Percentiles rank a stretch among this genome's conserved stretches.
Evolutionary conservation across 2,797 vertebrate species (phyloP).

Genomic region (Pangasius djambal): DNA sequence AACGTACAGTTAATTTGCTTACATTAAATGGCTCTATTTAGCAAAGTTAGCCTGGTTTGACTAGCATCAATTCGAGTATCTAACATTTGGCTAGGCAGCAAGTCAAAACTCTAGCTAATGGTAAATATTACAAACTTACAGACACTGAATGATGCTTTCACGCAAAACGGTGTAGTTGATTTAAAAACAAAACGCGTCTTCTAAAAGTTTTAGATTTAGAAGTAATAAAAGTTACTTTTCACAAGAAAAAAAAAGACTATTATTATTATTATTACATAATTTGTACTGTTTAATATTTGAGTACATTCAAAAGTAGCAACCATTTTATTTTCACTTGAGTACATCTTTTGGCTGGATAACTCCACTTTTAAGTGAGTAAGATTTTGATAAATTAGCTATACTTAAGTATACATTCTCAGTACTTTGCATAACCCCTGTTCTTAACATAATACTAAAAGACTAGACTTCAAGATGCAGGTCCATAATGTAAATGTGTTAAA

Average conservation of each 20-base stretch:
- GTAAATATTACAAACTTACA: neutral
- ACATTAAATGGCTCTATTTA: neutral
- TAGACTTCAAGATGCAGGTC: neutral
- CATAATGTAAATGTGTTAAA: neutral
- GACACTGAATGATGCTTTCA: neutral
- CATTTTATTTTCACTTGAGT: neutral
- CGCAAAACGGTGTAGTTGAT: too few relatives aligned
- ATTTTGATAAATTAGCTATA: neutral
- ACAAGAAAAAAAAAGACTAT: too few relatives aligned
- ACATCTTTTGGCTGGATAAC: neutral
- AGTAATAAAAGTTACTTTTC: too few relatives aligned
- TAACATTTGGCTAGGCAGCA: neutral
- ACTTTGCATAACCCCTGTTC: neutral
- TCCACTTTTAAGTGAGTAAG: too few relatives aligned
- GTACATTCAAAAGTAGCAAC: neutral
- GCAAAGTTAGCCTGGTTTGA: neutral
- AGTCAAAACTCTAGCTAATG: neutral
- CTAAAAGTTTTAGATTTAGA: too few relatives aligned
- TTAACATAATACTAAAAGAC: neutral
- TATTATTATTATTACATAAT: too few relatives aligned
- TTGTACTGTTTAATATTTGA: neutral
- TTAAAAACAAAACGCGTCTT: too few relatives aligned
- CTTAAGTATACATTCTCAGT: neutral
- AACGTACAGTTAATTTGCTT: neutral
- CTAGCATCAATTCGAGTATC: too few relatives aligned